Evolutionary conservation across 1,140 invertebrate species (phyloP), one percentile per base, ranked within the genome.

Genomic region (Drosophila trapezifrons): DNA sequence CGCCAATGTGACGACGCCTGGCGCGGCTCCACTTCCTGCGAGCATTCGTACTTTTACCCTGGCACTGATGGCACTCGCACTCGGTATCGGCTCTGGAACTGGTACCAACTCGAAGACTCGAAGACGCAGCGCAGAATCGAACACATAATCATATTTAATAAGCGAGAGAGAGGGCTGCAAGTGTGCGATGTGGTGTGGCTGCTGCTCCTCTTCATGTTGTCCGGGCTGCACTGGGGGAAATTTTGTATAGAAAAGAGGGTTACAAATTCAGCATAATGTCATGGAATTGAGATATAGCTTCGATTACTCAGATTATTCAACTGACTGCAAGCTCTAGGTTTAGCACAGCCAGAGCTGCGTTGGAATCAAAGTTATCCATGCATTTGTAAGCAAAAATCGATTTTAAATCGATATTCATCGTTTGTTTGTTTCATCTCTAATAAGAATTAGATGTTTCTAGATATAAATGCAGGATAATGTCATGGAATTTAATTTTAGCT

Each of bases 81-180:
- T 37, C 17, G 25, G 13, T 40, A 35, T 59, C 18, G 8, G 17
- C 25, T n/a, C 32, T 63, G 12, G 32, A 37, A 63, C 57, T 46
- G 65, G 45, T 25, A 43, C 40, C 56, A 78, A 67, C 60, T 72
- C 57, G 57, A 60, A 76, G 70, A 67, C 60, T 72, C 57, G 57
- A 60, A 76, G 70, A 47, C n/a, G 18, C 76, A 60, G 51, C 59
- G 15, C 62, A 57, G 43, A 89, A 89, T 89, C 84, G 85, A 90
- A 89, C 84, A 82, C 84, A 89, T 84, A 89, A 89, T 89, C 84
- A 89, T 89, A 89, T 89, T 89, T 90, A 89, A 89, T 89, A 89
- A 89, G 85, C 80, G 80, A 87, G 56, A 54, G 51, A 82, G 59
- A 37, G 18, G 78, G 63, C 65, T 65, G 81, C 74, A 74, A 70